Evolutionary conservation across 2,888 invertebrate genomes (phyloP).

Genomic region (Sphinx pinastri): DNA sequence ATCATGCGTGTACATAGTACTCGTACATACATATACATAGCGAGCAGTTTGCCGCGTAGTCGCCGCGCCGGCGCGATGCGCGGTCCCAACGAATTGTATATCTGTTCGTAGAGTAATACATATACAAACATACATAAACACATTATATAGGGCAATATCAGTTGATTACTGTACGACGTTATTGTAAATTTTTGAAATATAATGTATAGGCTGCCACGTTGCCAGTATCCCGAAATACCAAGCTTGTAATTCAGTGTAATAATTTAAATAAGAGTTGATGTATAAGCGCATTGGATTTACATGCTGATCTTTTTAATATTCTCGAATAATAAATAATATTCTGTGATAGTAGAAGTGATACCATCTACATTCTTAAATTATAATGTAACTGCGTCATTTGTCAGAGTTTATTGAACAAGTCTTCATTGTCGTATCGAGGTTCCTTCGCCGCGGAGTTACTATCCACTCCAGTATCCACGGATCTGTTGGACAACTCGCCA

Average conservation of each 20-base stretch:
- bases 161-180: slow-evolving; percentile 11
- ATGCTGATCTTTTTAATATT: slow-evolving; percentile 59
- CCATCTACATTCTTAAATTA: slow-evolving; percentile 71
- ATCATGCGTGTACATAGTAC: slow-evolving; percentile 21
- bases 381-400: slow-evolving; percentile 60
- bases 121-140: slow-evolving; percentile 9
- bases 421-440: slow-evolving; percentile 18
- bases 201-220: slow-evolving; percentile 20
- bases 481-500: slow-evolving; percentile 1
- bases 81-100: slow-evolving; percentile 7
- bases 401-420: slow-evolving; percentile 45
- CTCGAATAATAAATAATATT: slow-evolving; percentile 79
- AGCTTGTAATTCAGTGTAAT: slow-evolving; percentile 44
- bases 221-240: slow-evolving; percentile 33
- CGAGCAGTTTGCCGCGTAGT: slow-evolving; percentile 1
- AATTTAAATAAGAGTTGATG: slow-evolving; percentile 49
- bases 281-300: slow-evolving; percentile 61
- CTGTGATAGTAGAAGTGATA: slow-evolving; percentile 84
- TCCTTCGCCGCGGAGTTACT: slow-evolving; percentile 5
- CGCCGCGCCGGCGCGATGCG: neutral
- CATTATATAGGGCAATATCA: slow-evolving; percentile 12
- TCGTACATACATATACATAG: slow-evolving; percentile 14
- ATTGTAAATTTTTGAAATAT: slow-evolving; percentile 20
- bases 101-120: slow-evolving; percentile 12
- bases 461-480: slow-evolving; percentile 7